These are phyloP conservation scores for Pyxicephalus adspersus DNA, from an alignment of 2,113 vertebrate genomes.

Conservation along the genomic window DNA sequence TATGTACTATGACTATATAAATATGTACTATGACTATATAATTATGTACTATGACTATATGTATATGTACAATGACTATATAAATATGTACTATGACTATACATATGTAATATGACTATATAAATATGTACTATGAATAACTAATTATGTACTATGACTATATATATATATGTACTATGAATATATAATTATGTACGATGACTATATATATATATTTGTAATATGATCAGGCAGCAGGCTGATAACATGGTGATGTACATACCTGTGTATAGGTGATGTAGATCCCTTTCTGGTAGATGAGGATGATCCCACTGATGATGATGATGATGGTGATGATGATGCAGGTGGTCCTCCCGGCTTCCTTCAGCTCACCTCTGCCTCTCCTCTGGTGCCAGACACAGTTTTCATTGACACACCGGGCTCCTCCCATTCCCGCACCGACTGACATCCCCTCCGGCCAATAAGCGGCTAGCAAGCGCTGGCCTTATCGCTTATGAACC, in stretches of 20 bases:
- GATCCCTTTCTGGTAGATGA: not conserved
- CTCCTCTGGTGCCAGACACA: conserved; percentile 7
- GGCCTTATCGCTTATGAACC: not conserved
- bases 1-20: too few relatives aligned
- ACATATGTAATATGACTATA: too few relatives aligned
- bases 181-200: too few relatives aligned
- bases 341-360: not conserved
- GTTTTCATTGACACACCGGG: conserved; percentile 13
- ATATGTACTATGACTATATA: too few relatives aligned
- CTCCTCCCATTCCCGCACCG: not conserved
- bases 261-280: not conserved
- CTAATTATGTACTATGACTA: too few relatives aligned
- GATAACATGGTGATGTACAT: not conserved
- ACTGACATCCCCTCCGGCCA: not conserved
- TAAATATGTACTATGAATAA: too few relatives aligned
- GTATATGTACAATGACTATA: too few relatives aligned
- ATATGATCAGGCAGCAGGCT: too few relatives aligned
- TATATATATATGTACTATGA: too few relatives aligned
- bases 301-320: not conserved
- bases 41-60: too few relatives aligned
- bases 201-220: too few relatives aligned
- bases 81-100: too few relatives aligned
- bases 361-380: conserved; percentile 10
- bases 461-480: not conserved
- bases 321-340: not conserved